A percentile compares a stretch with the other conserved stretches of the same genome.
These are phyloP conservation scores for Saccostrea cuccullata DNA, from an alignment of 1,140 invertebrate species.

Conservation along the genomic window DNA sequence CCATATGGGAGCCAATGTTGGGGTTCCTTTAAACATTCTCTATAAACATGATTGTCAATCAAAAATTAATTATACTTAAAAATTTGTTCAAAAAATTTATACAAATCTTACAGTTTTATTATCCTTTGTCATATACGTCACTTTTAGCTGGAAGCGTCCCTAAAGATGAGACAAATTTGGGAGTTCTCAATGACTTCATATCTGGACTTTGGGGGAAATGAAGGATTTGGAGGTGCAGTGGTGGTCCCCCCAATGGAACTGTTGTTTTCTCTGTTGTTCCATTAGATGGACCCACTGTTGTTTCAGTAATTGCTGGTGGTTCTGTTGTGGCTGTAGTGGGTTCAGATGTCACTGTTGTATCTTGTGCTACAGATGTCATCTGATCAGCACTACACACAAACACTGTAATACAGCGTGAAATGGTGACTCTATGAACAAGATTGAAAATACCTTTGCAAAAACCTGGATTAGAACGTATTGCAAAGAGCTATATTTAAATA, in stretches of 20 bases:
- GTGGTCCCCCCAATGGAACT: background rate
- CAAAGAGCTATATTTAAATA: too few relatives aligned
- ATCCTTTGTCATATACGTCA: conserved; percentile 40
- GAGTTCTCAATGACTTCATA: background rate
- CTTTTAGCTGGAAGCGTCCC: background rate
- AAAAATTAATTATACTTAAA: too few relatives aligned
- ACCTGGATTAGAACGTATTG: too few relatives aligned
- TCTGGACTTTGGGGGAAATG: background rate
- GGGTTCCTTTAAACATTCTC: too few relatives aligned
- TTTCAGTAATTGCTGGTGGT: background rate
- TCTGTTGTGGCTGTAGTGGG: background rate
- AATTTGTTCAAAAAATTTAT: too few relatives aligned
- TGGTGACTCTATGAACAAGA: too few relatives aligned
- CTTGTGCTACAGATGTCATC: background rate
- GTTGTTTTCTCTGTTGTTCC: background rate
- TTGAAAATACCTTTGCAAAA: too few relatives aligned
- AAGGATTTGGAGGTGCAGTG: background rate
- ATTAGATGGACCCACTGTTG: background rate
- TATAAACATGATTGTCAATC: too few relatives aligned
- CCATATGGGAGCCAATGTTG: too few relatives aligned
- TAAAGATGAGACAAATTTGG: background rate
- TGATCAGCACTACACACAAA: conserved; percentile 18
- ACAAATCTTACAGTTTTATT: conserved; percentile 40
- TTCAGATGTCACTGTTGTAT: background rate
- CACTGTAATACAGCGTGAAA: background rate